Conservation (phyloP, 2,888 invertebrate species). For the Eupithecia insigniata region DNA sequence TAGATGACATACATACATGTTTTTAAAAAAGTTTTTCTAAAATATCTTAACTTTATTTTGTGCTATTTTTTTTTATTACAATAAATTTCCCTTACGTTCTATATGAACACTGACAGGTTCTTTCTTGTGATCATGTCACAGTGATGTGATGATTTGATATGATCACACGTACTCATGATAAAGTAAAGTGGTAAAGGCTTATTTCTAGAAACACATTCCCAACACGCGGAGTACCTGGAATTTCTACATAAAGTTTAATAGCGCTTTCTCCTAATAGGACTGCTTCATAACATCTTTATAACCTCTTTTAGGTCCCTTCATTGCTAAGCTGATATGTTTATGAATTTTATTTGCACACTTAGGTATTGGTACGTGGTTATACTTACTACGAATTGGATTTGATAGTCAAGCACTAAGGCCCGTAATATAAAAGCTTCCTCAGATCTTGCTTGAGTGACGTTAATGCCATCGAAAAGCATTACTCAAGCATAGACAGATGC, state of each 20-base stretch:
- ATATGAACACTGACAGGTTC: background rate
- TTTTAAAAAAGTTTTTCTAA: too few relatives aligned
- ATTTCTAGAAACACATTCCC: slow-evolving; percentile 5
- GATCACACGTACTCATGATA: background rate
- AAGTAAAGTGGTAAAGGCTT: background rate
- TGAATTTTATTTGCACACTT: background rate
- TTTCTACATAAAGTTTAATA: slow-evolving; percentile 12
- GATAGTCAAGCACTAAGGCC: background rate
- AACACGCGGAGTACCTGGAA: background rate
- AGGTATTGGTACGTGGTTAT: background rate
- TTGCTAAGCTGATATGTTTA: slow-evolving; percentile 5
- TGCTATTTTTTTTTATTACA: background rate
- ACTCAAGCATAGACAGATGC: too few relatives aligned
- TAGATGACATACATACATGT: too few relatives aligned
- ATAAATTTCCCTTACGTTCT: background rate
- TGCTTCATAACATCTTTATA: slow-evolving; percentile 9
- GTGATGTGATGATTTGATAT: too few relatives aligned
- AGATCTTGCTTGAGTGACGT: too few relatives aligned
- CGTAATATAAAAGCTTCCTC: too few relatives aligned
- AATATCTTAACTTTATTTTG: too few relatives aligned
- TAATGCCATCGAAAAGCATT: too few relatives aligned
- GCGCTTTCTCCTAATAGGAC: slow-evolving; percentile 10
- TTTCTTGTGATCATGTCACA: background rate
- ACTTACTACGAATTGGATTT: background rate
- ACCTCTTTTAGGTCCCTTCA: slow-evolving; percentile 6